Evolutionary conservation across 1,140 invertebrate genomes (phyloP).

Genomic region (Brachionus calyciflorus): DNA sequence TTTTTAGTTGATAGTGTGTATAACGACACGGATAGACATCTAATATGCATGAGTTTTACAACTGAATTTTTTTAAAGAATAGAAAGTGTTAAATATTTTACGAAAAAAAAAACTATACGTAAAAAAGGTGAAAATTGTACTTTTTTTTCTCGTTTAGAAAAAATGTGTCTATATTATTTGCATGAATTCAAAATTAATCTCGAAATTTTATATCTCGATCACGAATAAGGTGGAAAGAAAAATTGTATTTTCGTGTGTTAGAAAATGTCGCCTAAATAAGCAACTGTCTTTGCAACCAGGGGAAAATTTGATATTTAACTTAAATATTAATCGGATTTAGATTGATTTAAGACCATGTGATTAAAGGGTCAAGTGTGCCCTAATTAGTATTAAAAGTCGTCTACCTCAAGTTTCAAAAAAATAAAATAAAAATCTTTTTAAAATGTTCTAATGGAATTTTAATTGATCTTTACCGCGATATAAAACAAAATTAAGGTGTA

Average conservation of each 20-base stretch:
- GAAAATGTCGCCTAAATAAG: constrained; percentile 9
- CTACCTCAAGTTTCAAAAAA: constrained; percentile 2
- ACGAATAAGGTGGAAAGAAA: not conserved
- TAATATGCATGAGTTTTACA: constrained; percentile 37
- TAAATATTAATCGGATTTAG: constrained; percentile 20
- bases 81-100: constrained; percentile 33
- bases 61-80: not conserved
- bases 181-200: constrained; percentile 33
- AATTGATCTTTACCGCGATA: too few relatives aligned
- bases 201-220: not conserved
- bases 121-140: not conserved
- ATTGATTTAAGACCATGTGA: constrained; percentile 17
- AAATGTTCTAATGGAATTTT: too few relatives aligned
- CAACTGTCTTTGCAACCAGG: not conserved
- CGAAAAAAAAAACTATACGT: not conserved
- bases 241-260: not conserved
- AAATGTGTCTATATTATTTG: not conserved
- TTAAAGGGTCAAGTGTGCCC: constrained; percentile 33
- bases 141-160: constrained; percentile 1
- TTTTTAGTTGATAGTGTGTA: too few relatives aligned
- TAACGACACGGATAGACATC: constrained; percentile 4
- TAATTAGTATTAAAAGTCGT: constrained; percentile 3
- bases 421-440: not conserved
- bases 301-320: constrained; percentile 18
- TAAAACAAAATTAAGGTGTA: too few relatives aligned